phyloP scores from a whole-genome alignment of 2,888 invertebrate species.

The Stegana nigrithorax region DNA sequence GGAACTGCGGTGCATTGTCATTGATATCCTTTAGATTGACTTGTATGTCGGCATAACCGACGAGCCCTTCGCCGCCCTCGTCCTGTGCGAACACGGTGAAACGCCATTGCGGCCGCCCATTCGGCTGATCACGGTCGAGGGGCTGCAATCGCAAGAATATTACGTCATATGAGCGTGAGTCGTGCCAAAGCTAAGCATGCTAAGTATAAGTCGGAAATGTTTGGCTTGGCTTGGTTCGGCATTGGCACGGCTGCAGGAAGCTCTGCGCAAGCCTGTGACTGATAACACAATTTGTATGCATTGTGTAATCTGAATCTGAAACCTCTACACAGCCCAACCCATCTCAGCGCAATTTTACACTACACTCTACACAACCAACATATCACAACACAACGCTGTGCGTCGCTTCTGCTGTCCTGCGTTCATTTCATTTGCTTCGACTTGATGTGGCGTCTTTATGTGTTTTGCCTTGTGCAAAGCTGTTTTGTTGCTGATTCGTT shows the following conservation, averaged over 20 bases:
- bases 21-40: conserved; percentile 97
- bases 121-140: conserved; percentile 94
- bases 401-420: no score
- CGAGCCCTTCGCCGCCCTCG: conserved; percentile 93
- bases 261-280: no score
- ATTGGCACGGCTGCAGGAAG: no score
- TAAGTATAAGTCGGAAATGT: neutral
- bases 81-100: conserved; percentile 96
- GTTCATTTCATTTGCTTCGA: no score
- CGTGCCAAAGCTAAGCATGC: neutral
- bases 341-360: no score
- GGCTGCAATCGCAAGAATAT: no score
- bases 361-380: no score
- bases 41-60: conserved; percentile 96
- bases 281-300: conserved; percentile 16
- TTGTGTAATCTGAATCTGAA: neutral
- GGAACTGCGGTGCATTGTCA: conserved; percentile 96
- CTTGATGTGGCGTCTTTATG: no score
- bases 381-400: no score
- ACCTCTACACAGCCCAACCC: neutral
- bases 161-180: no score
- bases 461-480: no score
- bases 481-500: neutral
- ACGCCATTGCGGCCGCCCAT: conserved; percentile 94
- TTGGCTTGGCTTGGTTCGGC: no score